Evolutionary conservation across 2,797 vertebrate species (phyloP), one percentile per base, ranked within the genome.

Genomic region (Lagorchestes hirsutus): DNA sequence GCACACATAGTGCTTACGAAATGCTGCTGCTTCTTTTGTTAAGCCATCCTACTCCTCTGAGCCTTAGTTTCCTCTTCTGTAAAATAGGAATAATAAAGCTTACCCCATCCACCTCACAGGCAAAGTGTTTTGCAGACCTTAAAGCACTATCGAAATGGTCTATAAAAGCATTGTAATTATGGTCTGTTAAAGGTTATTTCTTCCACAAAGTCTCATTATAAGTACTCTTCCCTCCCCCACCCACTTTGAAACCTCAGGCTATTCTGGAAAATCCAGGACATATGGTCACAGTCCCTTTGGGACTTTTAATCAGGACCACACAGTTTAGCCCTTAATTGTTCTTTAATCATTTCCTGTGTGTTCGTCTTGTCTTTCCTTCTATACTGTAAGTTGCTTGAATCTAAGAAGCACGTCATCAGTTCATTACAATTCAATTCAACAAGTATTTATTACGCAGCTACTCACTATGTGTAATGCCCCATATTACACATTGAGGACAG

Each of bases 231-330:
- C 40, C 24, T 50, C 74, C 74, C 74, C 74, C 40, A 46, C 74
- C 40, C 74, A 0, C 74, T 87, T 87, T 50, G 40, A 87, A 50
- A 87, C 74, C 74, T 87, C 74, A 87, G 74, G 74, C 74, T 87
- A 22, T 87, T 87, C 74, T 46, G 74, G 74, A 87, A 46, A 87
- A 87, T 87, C 22, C 10, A 50, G 74, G 74, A 87, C 74, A 87
- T 87, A 87, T 87, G 74, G 74, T 87, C 74, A 27, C 74, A 87
- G 40, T 82, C 74, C 74, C 74, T 82, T 46, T 46, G 74, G 74
- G 74, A 82, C 74, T 87, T 87, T 87, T 87, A 87, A 87, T 87
- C 74, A 87, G 40, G 74, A 87, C 74, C 74, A 87, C 40, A 87
- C 40, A 50, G 40, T 28, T 50, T 27, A 50, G 74, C 31, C 27